Base-by-base conservation (phyloP, 2,113 vertebrate species). In the Turnix velox region DNA sequence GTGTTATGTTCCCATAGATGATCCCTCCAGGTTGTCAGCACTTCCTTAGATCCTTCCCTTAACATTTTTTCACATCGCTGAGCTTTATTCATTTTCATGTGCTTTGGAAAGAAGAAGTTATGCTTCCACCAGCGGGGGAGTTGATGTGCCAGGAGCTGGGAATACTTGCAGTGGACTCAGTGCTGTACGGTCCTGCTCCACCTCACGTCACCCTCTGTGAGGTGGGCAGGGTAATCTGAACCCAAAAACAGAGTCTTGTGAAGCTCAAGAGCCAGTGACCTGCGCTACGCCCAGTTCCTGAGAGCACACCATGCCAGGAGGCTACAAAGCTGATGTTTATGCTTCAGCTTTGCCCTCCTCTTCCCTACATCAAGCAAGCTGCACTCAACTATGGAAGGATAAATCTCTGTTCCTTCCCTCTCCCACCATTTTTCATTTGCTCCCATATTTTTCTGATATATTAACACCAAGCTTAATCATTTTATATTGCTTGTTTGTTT, bases 361-460 rank as follows among this genome's bases (percentile, higher is more conserved):
- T 73, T 90, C 65, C 86, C 55, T 72, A 2, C 7, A 37, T 37
- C 27, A 18, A 31, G 33, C 58, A 82, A 62, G 25, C 61, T 81
- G 8, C 52, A 24, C 54, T 43, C 52, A 65, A 68, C 27, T 69
- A n/a, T 42, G 90, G 88, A 93, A 71, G 55, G 75, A 87, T 45
- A 48, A 75, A 52, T 73, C 46, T 92, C 4, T 54, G 35, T 79
- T 93, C 77, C 74, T 94, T 95, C 82, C 78, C 2, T 79, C 49
- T 94, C 43, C 37, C 67, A 72, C 86, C 78, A 78, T 75, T 91
- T 93, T 92, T 95, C 16, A 59, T 94, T 96, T 96, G 91, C 81
- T 86, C 78, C 57, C 94, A 95, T 92, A 80, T 75, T 82, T 90
- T 95, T 89, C 78, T 92, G 65, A n/a, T 93, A 39, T 92, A 91